Base-by-base conservation (phyloP, 2,113 vertebrate species). In the Microcebus ravelobensis region DNA sequence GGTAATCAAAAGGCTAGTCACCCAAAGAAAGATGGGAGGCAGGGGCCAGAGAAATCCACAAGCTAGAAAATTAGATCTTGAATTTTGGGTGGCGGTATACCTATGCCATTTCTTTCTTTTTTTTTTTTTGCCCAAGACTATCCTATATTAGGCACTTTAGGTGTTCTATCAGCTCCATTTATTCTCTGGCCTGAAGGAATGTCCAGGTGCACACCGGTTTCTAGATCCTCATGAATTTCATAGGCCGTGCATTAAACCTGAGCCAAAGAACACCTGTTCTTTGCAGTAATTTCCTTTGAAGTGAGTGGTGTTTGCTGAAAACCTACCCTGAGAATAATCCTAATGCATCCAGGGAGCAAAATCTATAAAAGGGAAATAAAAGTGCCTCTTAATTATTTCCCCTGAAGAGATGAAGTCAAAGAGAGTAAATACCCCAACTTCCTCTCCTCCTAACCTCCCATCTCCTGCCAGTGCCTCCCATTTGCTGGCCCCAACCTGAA, bases 121-220 rank as follows among this genome's bases (percentile, higher is more conserved):
- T 57, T 88, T 93, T 57, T 81, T 94, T 57, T 88, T 93, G 45
- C 83, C 90, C 31, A 29, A 89, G 45, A 86, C 18, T 42, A 71
- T 86, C 83, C 48, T 85, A 91, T 39, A 91, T 93, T 57, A 93
- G 59, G 42, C 12, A 82, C 67, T 89, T 70, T 76, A 63, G 91
- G 94, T 89, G 63, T 50, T 89, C 73, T 68, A 34, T 87, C 73
- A 94, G 15, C 63, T 86, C 27, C 61, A 86, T 55, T 93, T 91
- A 88, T 91, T 45, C 76, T 94, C 36, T 83, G 39, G 48, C 74
- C 87, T 91, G 73, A 94, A 96, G 76, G 57, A 96, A 95, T 65
- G 5, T 52, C 84, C 36, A 87, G 90, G 77, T 93, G 39, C 80
- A 92, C 20, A 55, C 29, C 65, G 50, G 84, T 70, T 74, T 88